Evolutionary conservation across 2,113 vertebrate species (phyloP).

Genomic region (Hoplias malabaricus): DNA sequence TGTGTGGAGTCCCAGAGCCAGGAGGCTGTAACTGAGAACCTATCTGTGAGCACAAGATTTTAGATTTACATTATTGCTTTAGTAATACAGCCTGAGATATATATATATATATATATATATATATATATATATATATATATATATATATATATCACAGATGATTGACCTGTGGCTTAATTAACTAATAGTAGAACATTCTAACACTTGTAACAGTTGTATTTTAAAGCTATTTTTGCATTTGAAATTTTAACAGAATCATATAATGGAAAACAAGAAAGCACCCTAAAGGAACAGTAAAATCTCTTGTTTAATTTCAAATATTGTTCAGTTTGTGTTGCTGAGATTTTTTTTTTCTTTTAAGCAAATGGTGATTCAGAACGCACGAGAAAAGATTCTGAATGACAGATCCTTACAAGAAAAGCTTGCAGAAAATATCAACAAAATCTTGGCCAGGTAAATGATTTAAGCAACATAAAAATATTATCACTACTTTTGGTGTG

Average conservation of each 20-base stretch:
- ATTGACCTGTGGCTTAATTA: no score
- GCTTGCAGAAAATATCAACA: conserved; percentile 98
- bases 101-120: no score
- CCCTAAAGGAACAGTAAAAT: no score
- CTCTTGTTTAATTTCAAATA: not conserved
- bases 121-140: no score
- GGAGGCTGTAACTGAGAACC: conserved; percentile 77
- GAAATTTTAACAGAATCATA: no score
- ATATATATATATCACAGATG: no score
- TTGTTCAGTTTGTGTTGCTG: not conserved
- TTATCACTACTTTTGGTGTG: not conserved
- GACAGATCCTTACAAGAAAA: conserved; percentile 95
- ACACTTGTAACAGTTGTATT: no score
- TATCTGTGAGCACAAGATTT: conserved; percentile 79
- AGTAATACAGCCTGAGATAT: no score
- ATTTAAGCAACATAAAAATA: not conserved
- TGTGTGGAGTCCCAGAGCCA: conserved; percentile 78
- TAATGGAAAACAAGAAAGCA: no score
- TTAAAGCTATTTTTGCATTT: no score
- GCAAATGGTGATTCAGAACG: conserved; percentile 99
- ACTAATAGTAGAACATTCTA: no score
- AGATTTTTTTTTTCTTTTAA: conserved; percentile 65
- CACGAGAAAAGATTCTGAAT: conserved; percentile 93
- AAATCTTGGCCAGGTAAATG: conserved; percentile 89
- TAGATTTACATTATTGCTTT: not conserved